Evolutionary conservation across 2,113 vertebrate species (phyloP), one percentile per base, ranked within the genome.

Genomic region (Aspiorhynchus laticeps): DNA sequence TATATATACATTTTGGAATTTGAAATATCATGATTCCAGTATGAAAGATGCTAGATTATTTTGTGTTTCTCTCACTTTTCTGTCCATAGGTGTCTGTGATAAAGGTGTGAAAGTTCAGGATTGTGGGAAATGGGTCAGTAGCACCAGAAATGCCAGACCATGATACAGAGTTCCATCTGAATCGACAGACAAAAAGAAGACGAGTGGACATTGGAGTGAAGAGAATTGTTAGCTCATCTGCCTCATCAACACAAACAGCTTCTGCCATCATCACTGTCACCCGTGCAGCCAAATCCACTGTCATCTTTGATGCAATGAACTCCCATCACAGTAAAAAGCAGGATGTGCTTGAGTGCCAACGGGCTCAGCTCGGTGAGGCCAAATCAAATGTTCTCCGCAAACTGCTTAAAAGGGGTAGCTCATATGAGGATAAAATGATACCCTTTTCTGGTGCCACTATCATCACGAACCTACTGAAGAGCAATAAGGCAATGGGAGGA

Each of bases 201-300:
- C 97, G 97, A 93, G 98, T 99, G 96, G 98, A 98, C 96, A 99
- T 99, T 93, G 98, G 98, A 94, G 98, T 99, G 94, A 99, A 99
- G 96, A 98, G 98, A 96, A 99, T 97, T 91, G 97, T 98, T 95
- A 97, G 98, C 94, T 97, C 97, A 93, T 94, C 96, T 94, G 96
- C 96, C 89, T 90, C 93, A 85, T 75, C 92, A 73, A 77, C 93
- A 56, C 88, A 91, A 51, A 73, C 81, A 91, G 65, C 90, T 48
- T 91, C 94, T 83, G 90, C 88, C 93, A 96, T 97, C 95, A 96
- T 96, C 95, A 97, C 98, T 93, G 96, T 96, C 93, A 96, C 97
- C 95, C 61, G 36, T 14, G 53, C 75, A 74, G 96, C 96, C 93
- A 97, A 96, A 97, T 96, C 97, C 87, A 96, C 97, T 87, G 96